Evolutionary conservation across 37 sponge, comb jelly and placozoan species (phyloP).

Genomic region (Diacarnus erythraeanus): DNA sequence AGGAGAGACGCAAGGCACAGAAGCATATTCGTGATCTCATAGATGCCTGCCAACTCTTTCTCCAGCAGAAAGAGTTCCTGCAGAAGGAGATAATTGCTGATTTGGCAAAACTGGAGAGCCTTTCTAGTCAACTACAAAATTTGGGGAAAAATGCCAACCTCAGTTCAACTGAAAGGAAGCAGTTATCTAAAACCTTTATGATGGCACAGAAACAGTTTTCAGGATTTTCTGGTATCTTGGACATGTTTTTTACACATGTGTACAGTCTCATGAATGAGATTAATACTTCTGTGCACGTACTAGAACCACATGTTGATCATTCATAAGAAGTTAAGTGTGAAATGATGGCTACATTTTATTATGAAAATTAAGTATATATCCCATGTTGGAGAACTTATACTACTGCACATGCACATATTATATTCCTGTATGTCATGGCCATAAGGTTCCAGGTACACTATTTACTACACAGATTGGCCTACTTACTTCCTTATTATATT

Average conservation of each 20-base stretch:
- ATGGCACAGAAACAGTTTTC: slow-evolving; percentile 22
- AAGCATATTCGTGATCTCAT: slow-evolving; percentile 41
- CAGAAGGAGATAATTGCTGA: slow-evolving; percentile 9
- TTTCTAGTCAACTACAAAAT: slow-evolving; percentile 3
- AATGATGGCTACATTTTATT: no score
- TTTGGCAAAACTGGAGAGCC: slow-evolving; percentile 6
- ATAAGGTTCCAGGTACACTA: no score
- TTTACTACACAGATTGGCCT: no score
- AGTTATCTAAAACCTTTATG: slow-evolving; percentile 1
- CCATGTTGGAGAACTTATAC: not conserved
- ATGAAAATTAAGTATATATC: no score
- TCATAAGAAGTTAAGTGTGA: no score
- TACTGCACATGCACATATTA: not conserved
- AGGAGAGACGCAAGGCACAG: slow-evolving; percentile 33
- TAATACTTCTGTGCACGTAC: slow-evolving; percentile 22
- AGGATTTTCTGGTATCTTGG: slow-evolving; percentile 22
- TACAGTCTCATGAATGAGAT: slow-evolving; percentile 29
- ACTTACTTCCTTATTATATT: no score
- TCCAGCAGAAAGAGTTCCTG: slow-evolving; percentile 36
- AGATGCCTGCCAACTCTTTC: slow-evolving; percentile 39
- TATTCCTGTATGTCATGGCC: no score
- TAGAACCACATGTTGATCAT: slow-evolving; percentile 4
- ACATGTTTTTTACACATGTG: slow-evolving; percentile 33
- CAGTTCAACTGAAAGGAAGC: slow-evolving; percentile 17
- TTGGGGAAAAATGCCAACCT: slow-evolving; percentile 14